phyloP scores from a whole-genome alignment of 2,888 invertebrate genomes.

The Pachymerium ferrugineum region DNA sequence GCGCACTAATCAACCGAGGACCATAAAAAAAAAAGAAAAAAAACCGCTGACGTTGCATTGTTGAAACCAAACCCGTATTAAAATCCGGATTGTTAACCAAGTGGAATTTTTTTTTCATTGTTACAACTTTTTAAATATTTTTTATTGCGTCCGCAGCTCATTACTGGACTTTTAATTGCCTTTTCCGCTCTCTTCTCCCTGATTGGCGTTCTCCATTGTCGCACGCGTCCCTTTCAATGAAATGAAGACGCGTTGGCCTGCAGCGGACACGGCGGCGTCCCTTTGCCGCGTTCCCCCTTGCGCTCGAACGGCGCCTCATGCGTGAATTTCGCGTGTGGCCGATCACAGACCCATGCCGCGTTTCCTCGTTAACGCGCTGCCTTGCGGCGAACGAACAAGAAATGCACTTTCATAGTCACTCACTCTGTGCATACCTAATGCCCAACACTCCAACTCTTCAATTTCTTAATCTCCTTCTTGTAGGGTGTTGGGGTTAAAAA shows the following conservation, averaged over 20 bases:
- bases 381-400: neutral
- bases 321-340: constrained; percentile 27
- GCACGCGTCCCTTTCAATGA: constrained; percentile 11
- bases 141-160: neutral
- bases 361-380: constrained; percentile 25
- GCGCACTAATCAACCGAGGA: constrained; percentile 11
- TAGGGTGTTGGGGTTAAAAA: no score
- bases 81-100: no score
- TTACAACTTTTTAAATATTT: neutral
- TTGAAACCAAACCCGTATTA: no score
- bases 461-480: neutral
- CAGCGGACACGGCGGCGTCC: constrained; percentile 24
- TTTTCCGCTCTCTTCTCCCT: neutral
- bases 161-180: neutral
- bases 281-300: constrained; percentile 19
- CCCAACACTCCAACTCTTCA: neutral
- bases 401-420: neutral
- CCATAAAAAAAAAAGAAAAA: neutral
- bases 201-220: constrained; percentile 6
- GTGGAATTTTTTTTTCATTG: neutral
- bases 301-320: constrained; percentile 21
- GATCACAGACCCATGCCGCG: constrained; percentile 25
- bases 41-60: constrained; percentile 15
- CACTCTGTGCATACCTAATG: neutral
- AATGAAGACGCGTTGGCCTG: constrained; percentile 6